Evolutionary conservation across 2,888 invertebrate species (phyloP), one percentile per base, ranked within the genome.

Genomic region (Meteorus cinctellus): DNA sequence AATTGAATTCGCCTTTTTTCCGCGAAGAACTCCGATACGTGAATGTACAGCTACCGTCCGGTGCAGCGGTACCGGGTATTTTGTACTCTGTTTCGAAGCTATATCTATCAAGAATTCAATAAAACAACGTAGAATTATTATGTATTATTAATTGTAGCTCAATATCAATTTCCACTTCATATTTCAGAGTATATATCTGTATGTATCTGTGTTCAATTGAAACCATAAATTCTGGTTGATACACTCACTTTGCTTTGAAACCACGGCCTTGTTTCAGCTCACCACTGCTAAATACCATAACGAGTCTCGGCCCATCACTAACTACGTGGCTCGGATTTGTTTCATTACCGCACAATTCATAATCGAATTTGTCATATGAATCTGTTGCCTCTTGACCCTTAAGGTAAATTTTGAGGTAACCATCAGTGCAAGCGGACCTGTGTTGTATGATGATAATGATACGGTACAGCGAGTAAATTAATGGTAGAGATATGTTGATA

Each of bases 261-360:
- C 98, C 97, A 68, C 95, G 92, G 10, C 98, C 98, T 90, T 96
- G 96, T 70, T 81, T 81, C 75, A 95, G 91, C 86, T 97, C 96
- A 2, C 97, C 97, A 72, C 97, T 97, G 90, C 97, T 97, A 90
- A 98, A 98, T 69, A 98, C 96, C 94, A 98, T 95, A 65, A 98
- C 96, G 79, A 98, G 93, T 70, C 98, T 92, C 4, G 98, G 98
- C 1, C 98, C 97, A 89, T 97, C 96, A 72, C 97, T 97, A 78
- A 96, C 93, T 78, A 97, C 94, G 59, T 94, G 92, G 72, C 94
- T 93, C n/a, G 97, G 96, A 86, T 94, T 93, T 74, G 92, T 92
- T 75, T 92, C 91, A 83, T 94, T 94, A 16, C 98, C 98, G 89
- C 98, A 98, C 87, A 98, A 92, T 89, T 97, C 97, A 84, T 96